These are phyloP conservation scores for Characodon lateralis DNA, from an alignment of 2,797 vertebrate genomes.

Conservation along the genomic window DNA sequence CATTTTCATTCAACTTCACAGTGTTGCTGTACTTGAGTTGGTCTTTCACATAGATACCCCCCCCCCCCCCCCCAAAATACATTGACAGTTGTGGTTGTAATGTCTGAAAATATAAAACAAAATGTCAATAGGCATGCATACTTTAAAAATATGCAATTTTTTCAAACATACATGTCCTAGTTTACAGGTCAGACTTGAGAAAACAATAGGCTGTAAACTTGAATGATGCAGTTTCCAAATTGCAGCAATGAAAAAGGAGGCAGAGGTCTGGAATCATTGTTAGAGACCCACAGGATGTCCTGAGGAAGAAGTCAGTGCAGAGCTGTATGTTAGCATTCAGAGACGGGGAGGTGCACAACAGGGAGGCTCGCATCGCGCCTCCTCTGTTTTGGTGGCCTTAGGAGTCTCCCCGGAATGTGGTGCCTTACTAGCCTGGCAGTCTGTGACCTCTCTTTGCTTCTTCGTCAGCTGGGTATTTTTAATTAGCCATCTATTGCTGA, in stretches of 20 bases:
- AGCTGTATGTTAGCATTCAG: constrained; percentile 65
- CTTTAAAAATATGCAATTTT: constrained; percentile 11
- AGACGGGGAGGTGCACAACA: constrained; percentile 62
- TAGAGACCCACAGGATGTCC: constrained; percentile 95
- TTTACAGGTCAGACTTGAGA: constrained; percentile 39
- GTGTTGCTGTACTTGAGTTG: too few relatives aligned
- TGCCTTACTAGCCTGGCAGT: constrained; percentile 31
- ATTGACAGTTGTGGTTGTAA: too few relatives aligned
- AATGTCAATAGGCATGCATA: too few relatives aligned
- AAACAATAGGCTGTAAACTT: constrained; percentile 67
- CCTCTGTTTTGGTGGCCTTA: constrained; percentile 42
- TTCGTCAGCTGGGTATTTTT: constrained; percentile 31
- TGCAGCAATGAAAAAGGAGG: constrained; percentile 74
- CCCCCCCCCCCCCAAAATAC: too few relatives aligned
- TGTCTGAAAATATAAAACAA: too few relatives aligned
- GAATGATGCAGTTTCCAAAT: constrained; percentile 78
- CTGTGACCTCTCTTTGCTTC: constrained; percentile 31
- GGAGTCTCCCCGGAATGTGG: constrained; percentile 49
- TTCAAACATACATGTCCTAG: constrained; percentile 34
- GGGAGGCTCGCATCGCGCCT: constrained; percentile 60
- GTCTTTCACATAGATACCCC: too few relatives aligned
- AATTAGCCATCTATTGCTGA: constrained; percentile 8
- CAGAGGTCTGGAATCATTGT: constrained; percentile 88
- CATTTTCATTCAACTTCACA: too few relatives aligned
- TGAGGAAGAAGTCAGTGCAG: constrained; percentile 89